Base-by-base conservation (phyloP, 2,797 vertebrate species). In the Synanceia verrucosa region DNA sequence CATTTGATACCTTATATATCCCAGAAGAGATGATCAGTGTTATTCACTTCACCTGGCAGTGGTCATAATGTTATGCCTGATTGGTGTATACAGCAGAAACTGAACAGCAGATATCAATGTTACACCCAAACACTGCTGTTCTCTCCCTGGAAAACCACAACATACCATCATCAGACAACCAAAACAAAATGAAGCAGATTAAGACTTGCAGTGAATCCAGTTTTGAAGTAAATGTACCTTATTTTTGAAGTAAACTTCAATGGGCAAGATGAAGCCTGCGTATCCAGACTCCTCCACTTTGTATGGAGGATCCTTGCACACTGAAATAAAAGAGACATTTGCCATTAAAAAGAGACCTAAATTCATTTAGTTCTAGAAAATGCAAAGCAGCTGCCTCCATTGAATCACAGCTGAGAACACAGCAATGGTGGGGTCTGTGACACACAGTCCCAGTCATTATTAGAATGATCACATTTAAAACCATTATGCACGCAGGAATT, bases 241-340 rank as follows among this genome's bases (percentile, higher is more conserved):
- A 85, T 98, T 99, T 95, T 94, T 98, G 95, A 99, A 99, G 93
- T 99, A 99, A 88, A 99, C 97, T 88, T 99, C 97, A 88, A 99
- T 98, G 19, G 97, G 98, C 92, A 99, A 92, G 91, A 99, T 99
- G 90, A 99, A 99, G 87, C 98, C 98, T 85, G 98, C 98, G 89
- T 99, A 99, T 83, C 98, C 98, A 78, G 95, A 99, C 92, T 99
- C 98, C 92, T 99, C 98, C 90, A 99, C 96, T 95, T 99, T 99
- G 93, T 98, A 99, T 0, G 98, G 98, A 55, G 97, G 98, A 86
- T 99, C 97, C 92, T 98, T 99, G 91, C 96, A 97, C 89, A 99
- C 97, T 99, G 93, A 78, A 95, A 94, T 3, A 75, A 84, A 87
- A 79, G 24, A 77, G 16, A 60, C 36, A 53, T 10, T 1, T 3